Evolutionary conservation across 2,888 invertebrate genomes (phyloP), one percentile per base, ranked within the genome.

Genomic region (Vandiemenella viatica): DNA sequence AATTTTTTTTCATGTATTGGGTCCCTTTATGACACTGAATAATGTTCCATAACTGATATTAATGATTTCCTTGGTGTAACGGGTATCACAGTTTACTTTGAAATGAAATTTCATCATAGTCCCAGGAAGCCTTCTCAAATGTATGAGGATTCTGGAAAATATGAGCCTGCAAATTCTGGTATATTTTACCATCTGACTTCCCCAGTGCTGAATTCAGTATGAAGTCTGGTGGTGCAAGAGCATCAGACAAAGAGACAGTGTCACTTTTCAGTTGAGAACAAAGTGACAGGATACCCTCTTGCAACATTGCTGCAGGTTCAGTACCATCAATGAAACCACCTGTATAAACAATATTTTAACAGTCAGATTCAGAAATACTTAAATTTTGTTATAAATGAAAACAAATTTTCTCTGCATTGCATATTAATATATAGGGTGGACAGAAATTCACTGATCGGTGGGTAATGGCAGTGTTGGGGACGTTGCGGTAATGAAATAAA

Each of bases 121-220:
- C n/a, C 86, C 86, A 87, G 13, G 65, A 58, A 0, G 86, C 81
- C n/a, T 84, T 72, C 48, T 76, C 69, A 61, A 83, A 67, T 0
- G 77, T 74, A 10, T 77, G 77, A 0, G 81, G 77, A 55, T 75
- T 71, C 38, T 76, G 73, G 60, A 76, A 71, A 57, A 86, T 72
- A 18, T 73, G 69, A 43, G 73, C 67, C 61, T 85, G 75, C 38
- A 88, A 70, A 62, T 83, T 80, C 60, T 84, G 76, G 65, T 88
- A 88, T 1, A 75, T 77, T 63, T 73, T 63, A 57, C 80, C 80
- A 63, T 80, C 76, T 1, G 77, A 71, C 57, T 67, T 63, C 44
- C 79, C 80, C 18, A 80, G 65, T 41, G 74, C 70, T n/a, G 79
- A 80, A 59, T 76, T 73, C 4, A 80, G 61, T 45, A 78, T 65